phyloP scores from a whole-genome alignment of 92 coral and sea anemone species.

The Phenganax subtilis region DNA sequence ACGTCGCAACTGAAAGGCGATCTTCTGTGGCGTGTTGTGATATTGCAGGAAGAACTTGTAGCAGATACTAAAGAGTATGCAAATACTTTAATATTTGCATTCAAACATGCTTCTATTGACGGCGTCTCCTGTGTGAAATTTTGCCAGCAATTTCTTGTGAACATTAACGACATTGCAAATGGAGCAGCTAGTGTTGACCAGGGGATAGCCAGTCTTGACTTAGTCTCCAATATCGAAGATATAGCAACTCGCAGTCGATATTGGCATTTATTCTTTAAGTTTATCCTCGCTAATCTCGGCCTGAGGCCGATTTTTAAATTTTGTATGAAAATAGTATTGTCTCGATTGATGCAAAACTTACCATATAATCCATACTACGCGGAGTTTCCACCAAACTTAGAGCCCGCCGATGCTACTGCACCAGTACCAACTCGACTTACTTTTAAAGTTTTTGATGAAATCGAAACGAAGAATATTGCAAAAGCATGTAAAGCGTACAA shows the following conservation, averaged over 20 bases:
- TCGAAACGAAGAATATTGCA: conserved; percentile 10
- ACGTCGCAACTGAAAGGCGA: neutral
- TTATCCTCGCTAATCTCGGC: neutral
- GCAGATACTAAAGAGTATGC: neutral
- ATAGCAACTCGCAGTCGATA: too few relatives aligned
- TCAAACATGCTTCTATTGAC: neutral
- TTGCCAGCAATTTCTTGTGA: conserved; percentile 6
- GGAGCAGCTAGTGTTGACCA: neutral
- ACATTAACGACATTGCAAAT: neutral
- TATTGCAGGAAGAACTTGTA: conserved; percentile 1
- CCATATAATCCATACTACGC: neutral
- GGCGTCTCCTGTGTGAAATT: conserved; percentile 14
- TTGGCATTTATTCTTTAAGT: too few relatives aligned
- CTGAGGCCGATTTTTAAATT: neutral
- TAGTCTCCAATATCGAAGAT: too few relatives aligned
- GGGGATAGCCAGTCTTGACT: too few relatives aligned
- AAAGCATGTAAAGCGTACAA: neutral
- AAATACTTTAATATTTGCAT: neutral
- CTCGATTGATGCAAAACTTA: neutral
- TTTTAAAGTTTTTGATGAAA: conserved; percentile 14
- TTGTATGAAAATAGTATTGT: neutral
- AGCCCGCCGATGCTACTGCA: neutral
- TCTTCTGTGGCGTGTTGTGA: neutral
- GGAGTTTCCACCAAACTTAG: conserved; percentile 10
- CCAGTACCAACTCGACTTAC: neutral